Evolutionary conservation across 2,797 vertebrate species (phyloP).

Genomic region (Cyprinella venusta): DNA sequence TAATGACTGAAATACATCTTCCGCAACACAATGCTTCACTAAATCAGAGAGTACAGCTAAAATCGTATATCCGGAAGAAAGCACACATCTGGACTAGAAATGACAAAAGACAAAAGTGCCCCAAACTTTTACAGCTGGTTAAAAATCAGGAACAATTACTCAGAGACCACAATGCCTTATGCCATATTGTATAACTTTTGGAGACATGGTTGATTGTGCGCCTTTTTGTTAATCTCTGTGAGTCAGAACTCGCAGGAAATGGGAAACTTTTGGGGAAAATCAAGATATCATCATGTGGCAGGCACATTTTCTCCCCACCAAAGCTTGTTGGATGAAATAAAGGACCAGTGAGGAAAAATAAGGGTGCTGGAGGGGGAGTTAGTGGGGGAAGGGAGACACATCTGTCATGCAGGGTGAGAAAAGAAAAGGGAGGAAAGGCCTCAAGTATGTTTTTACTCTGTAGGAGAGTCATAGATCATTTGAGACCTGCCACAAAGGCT

Average conservation of each 20-base stretch:
- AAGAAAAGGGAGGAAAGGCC: slow-evolving; percentile 58
- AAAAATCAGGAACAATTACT: slow-evolving; percentile 42
- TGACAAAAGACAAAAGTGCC: slow-evolving; percentile 44
- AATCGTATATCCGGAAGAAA: slow-evolving; percentile 34
- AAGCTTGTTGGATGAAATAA: slow-evolving; percentile 55
- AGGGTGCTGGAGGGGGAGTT: slow-evolving; percentile 14
- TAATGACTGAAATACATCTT: slow-evolving; percentile 44
- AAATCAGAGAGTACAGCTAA: slow-evolving; percentile 34
- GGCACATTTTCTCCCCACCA: slow-evolving; percentile 55
- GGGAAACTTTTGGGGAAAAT: slow-evolving; percentile 57
- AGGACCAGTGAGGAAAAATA: slow-evolving; percentile 40
- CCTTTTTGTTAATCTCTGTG: slow-evolving; percentile 45
- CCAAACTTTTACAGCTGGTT: slow-evolving; percentile 50
- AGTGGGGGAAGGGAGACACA: slow-evolving; percentile 49
- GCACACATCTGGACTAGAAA: slow-evolving; percentile 45
- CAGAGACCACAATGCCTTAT: slow-evolving; percentile 37
- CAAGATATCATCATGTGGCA: slow-evolving; percentile 61
- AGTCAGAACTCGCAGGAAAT: slow-evolving; percentile 59
- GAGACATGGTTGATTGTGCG: slow-evolving; percentile 20
- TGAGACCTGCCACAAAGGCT: slow-evolving; percentile 49
- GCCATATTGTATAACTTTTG: slow-evolving; percentile 34
- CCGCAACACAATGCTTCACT: slow-evolving; percentile 36
- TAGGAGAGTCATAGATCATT: slow-evolving; percentile 60
- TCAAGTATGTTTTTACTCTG: slow-evolving; percentile 58
- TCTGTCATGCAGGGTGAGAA: slow-evolving; percentile 62